Conservation (phyloP, 2,888 invertebrate species). For the Diloba caeruleocephala region DNA sequence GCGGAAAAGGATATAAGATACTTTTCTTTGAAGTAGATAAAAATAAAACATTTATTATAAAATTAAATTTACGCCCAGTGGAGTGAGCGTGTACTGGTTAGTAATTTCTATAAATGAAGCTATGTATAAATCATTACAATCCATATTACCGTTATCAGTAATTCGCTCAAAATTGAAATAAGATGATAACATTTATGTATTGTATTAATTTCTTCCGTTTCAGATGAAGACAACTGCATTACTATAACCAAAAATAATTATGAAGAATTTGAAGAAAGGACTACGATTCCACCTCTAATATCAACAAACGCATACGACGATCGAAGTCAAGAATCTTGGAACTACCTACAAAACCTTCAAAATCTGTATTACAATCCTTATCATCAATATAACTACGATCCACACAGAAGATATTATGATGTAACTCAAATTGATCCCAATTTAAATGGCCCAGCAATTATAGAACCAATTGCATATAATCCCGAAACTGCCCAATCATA, state of each 20-base stretch:
- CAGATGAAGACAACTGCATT: slow-evolving; percentile 27
- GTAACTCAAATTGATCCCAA: slow-evolving; percentile 1
- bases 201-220: slow-evolving; percentile 6
- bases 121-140: no score
- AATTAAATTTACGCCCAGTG: no score
- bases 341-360: slow-evolving; percentile 14
- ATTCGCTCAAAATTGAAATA: no score
- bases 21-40: no score
- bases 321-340: slow-evolving; percentile 18
- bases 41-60: no score
- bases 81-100: no score
- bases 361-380: slow-evolving; percentile 12
- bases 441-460: background rate
- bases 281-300: background rate
- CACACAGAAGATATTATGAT: slow-evolving; percentile 11
- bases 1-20: no score
- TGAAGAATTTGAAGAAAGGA: slow-evolving; percentile 32
- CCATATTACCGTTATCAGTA: no score
- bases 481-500: slow-evolving; percentile 5
- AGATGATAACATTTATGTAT: no score
- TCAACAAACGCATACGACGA: background rate
- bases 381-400: slow-evolving; percentile 17
- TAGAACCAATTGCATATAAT: background rate
- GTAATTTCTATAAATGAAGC: no score
- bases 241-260: slow-evolving; percentile 21